Conservation (phyloP, 2,797 vertebrate species). For the Discoglossus pictus region DNA sequence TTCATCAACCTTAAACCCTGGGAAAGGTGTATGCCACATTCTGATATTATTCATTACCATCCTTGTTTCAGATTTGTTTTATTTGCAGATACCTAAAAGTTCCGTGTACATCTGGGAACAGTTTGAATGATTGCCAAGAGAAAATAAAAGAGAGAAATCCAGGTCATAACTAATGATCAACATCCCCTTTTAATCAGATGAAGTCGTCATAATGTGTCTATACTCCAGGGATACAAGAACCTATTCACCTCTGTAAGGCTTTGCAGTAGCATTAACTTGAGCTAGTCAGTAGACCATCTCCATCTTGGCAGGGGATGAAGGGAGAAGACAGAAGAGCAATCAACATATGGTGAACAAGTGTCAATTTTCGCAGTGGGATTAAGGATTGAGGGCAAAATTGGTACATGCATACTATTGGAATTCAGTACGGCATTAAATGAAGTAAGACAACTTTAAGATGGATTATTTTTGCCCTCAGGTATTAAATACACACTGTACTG, state of each 20-base stretch:
- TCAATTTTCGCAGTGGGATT: too few species aligned
- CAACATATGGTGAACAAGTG: not conserved
- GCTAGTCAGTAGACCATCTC: constrained; percentile 41
- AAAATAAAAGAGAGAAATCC: constrained; percentile 65
- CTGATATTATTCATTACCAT: constrained; percentile 63
- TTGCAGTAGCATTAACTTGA: constrained; percentile 69
- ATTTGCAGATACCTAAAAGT: constrained; percentile 68
- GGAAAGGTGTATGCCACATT: constrained; percentile 61
- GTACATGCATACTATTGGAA: too few species aligned
- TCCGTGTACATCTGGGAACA: constrained; percentile 70
- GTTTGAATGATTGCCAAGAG: constrained; percentile 71
- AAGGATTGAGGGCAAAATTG: too few species aligned
- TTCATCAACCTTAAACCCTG: constrained; percentile 61
- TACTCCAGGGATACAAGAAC: constrained; percentile 69
- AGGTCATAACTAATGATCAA: constrained; percentile 73
- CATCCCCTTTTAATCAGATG: constrained; percentile 79
- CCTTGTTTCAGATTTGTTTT: constrained; percentile 69
- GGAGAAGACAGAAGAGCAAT: not conserved
- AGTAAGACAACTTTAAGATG: too few species aligned
- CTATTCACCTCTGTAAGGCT: constrained; percentile 68
- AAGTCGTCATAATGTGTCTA: constrained; percentile 73
- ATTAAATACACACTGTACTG: too few species aligned
- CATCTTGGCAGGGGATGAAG: not conserved
- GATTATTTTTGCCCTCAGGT: too few species aligned
- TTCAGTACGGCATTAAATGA: too few species aligned